Percentiles rank a stretch among this genome's conserved stretches.
phyloP scores from a whole-genome alignment of 2,888 invertebrate genomes.

The Caenorhabditis japonica region DNA sequence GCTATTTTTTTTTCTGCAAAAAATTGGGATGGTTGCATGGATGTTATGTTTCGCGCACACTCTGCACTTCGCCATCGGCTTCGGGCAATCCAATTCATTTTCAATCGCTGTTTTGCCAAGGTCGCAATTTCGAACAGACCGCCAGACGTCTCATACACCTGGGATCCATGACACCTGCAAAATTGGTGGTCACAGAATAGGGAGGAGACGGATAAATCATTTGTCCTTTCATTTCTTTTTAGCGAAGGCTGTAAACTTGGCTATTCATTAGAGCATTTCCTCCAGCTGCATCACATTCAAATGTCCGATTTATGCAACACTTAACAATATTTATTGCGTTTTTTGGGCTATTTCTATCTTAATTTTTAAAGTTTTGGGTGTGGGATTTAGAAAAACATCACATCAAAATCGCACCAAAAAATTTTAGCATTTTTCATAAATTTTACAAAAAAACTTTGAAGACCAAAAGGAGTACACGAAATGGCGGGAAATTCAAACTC shows the following conservation, averaged over 20 bases:
- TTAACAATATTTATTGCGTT: not conserved
- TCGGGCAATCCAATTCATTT: no score
- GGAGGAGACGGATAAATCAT: conserved; percentile 43
- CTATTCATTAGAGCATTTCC: conserved; percentile 10
- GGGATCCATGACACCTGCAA: conserved; percentile 49
- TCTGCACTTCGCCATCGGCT: no score
- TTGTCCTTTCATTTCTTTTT: conserved; percentile 18
- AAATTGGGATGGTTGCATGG: conserved; percentile 47
- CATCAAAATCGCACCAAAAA: no score
- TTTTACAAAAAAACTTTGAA: no score
- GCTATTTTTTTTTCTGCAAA: conserved; percentile 42
- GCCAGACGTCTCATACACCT: conserved; percentile 48
- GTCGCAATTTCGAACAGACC: conserved; percentile 51
- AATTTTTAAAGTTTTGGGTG: no score
- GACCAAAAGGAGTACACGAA: no score
- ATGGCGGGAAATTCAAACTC: no score
- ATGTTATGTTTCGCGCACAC: conserved; percentile 53
- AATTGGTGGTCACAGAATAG: conserved; percentile 31
- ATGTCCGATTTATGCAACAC: conserved; percentile 3
- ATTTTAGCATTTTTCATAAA: no score
- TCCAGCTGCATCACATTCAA: conserved; percentile 25
- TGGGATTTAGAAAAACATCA: no score
- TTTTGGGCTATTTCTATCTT: no score
- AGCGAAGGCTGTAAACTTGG: conserved; percentile 19
- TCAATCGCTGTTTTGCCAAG: conserved; percentile 15